phyloP scores from a whole-genome alignment of 2,888 invertebrate genomes.

The Ypsolopha sequella region DNA sequence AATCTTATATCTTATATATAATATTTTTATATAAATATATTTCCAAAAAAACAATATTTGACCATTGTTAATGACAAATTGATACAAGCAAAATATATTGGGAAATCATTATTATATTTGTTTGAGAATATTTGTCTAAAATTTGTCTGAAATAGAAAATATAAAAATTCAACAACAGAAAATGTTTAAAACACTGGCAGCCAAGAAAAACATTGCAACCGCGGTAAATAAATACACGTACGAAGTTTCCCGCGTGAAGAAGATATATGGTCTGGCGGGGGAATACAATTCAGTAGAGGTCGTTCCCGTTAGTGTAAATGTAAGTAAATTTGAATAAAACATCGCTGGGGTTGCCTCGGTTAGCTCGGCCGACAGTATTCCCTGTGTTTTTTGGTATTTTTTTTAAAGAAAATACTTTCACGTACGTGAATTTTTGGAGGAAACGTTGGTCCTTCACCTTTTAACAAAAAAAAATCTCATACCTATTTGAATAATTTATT shows the following conservation, averaged over 20 bases:
- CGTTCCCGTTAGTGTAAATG: constrained; percentile 68
- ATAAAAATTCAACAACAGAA: not conserved
- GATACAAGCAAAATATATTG: not conserved
- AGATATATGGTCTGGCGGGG: constrained; percentile 65
- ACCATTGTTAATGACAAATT: not conserved
- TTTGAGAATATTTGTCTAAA: too few species aligned
- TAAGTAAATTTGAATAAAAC: constrained; percentile 72
- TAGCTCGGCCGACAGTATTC: not conserved
- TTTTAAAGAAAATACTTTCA: too few species aligned
- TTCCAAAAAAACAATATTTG: too few species aligned
- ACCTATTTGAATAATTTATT: too few species aligned
- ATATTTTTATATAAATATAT: too few species aligned
- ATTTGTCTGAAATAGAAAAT: too few species aligned
- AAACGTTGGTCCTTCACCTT: too few species aligned
- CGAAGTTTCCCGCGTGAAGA: constrained; percentile 42
- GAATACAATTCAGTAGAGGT: constrained; percentile 66
- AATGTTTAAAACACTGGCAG: not conserved
- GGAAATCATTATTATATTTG: too few species aligned
- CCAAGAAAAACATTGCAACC: not conserved
- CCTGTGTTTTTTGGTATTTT: too few species aligned
- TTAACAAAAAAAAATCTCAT: too few species aligned
- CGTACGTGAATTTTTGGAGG: too few species aligned
- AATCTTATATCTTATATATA: too few species aligned
- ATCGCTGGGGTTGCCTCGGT: constrained; percentile 27
- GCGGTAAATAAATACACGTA: constrained; percentile 42